phyloP scores from a whole-genome alignment of 2,113 vertebrate species.

The Pelecanus crispus region DNA sequence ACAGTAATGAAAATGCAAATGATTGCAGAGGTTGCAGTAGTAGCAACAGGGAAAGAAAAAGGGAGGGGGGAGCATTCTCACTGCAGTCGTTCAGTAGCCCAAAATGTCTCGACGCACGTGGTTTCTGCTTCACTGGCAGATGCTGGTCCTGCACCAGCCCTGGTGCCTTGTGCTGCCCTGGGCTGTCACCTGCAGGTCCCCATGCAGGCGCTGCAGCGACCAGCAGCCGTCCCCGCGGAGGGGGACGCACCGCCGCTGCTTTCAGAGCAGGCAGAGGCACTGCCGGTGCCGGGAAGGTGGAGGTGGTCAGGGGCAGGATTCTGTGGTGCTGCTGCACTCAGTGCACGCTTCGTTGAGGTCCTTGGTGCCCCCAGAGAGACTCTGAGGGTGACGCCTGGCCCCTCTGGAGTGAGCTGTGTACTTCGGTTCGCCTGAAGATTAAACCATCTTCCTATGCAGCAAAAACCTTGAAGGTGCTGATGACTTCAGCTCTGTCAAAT shows the following conservation, averaged over 20 bases:
- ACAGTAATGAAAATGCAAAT: background rate
- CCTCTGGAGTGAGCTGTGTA: background rate
- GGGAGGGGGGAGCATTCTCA: background rate
- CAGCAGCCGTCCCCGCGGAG: background rate
- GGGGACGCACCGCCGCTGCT: accelerated
- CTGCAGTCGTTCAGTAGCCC: background rate
- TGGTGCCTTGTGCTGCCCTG: background rate
- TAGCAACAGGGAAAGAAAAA: background rate
- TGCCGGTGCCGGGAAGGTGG: background rate
- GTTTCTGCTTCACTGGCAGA: background rate
- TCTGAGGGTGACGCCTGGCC: background rate
- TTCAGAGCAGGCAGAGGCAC: background rate
- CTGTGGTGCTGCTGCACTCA: background rate
- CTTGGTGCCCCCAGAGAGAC: background rate
- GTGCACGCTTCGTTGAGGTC: accelerated
- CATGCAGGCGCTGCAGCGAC: accelerated
- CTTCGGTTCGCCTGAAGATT: background rate
- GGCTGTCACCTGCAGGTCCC: background rate
- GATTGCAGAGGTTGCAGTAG: background rate
- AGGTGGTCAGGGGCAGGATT: background rate
- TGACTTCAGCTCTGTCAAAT: constrained; percentile 16
- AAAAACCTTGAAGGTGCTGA: background rate
- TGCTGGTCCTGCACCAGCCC: background rate
- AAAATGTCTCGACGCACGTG: accelerated
- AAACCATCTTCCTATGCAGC: background rate